A percentile compares a stretch with the other conserved stretches of the same genome.
These are phyloP conservation scores for Phataginus tricuspis DNA, from an alignment of 2,797 vertebrate genomes.

Conservation along the genomic window DNA sequence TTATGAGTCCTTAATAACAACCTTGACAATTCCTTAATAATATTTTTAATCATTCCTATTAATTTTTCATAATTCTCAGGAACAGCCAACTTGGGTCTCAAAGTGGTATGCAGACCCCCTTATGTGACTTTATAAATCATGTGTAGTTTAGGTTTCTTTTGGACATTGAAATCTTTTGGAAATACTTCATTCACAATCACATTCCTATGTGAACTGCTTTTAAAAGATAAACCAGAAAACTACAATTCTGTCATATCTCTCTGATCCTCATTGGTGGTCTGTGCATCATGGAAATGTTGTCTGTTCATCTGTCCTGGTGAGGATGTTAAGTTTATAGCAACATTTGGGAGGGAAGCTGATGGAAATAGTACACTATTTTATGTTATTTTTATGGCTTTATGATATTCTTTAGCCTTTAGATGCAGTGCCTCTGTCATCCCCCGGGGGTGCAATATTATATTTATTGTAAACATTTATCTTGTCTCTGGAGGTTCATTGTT, in stretches of 20 bases:
- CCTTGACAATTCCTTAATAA: not conserved
- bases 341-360: not conserved
- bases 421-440: not conserved
- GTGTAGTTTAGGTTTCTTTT: not conserved
- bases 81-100: not conserved
- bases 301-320: not conserved
- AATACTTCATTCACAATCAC: not conserved
- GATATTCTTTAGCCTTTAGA: not conserved
- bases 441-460: not conserved
- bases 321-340: not conserved
- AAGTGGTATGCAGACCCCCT: too few species aligned
- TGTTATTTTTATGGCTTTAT: not conserved
- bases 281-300: not conserved
- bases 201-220: not conserved
- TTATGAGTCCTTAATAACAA: not conserved
- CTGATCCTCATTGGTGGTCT: not conserved
- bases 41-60: not conserved
- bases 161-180: not conserved
- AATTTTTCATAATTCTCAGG: not conserved
- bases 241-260: not conserved
- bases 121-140: not conserved
- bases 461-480: not conserved
- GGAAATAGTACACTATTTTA: not conserved
- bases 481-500: not conserved
- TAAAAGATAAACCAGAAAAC: not conserved